phyloP scores from a whole-genome alignment of 2,888 invertebrate genomes.

The Erpobdella octoculata region DNA sequence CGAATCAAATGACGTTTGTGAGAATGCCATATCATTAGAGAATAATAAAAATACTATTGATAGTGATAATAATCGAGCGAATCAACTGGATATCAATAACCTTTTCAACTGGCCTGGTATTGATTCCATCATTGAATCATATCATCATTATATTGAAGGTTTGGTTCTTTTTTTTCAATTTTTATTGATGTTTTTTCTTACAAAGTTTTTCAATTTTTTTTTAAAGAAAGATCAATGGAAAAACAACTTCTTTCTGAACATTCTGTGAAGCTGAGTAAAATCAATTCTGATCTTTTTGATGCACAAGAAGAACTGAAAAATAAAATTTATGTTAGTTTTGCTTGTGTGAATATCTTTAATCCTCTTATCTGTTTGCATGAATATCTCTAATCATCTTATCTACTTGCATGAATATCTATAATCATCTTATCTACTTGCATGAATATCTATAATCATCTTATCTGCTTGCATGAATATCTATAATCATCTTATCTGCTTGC shows the following conservation, averaged over 20 bases:
- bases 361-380: background rate
- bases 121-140: conserved; percentile 24
- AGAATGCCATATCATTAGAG: too few species aligned
- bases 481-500: too few species aligned
- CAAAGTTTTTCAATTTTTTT: background rate
- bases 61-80: background rate
- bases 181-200: background rate
- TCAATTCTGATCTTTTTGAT: background rate
- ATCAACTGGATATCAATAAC: background rate
- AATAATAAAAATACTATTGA: background rate
- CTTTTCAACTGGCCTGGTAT: conserved; percentile 28
- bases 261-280: background rate
- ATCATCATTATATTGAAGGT: conserved; percentile 29
- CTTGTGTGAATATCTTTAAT: background rate
- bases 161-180: background rate
- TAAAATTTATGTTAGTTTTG: conserved; percentile 4
- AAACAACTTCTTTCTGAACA: conserved; percentile 1
- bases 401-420: background rate
- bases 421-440: too few species aligned
- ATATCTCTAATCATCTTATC: background rate
- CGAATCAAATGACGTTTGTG: too few species aligned
- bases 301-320: background rate
- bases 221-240: background rate
- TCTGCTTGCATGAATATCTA: too few species aligned
- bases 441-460: too few species aligned